Percentiles rank a stretch among this genome's conserved stretches.
Conservation (phyloP, 2,797 vertebrate genomes). For the Peromyscus melanophrys region DNA sequence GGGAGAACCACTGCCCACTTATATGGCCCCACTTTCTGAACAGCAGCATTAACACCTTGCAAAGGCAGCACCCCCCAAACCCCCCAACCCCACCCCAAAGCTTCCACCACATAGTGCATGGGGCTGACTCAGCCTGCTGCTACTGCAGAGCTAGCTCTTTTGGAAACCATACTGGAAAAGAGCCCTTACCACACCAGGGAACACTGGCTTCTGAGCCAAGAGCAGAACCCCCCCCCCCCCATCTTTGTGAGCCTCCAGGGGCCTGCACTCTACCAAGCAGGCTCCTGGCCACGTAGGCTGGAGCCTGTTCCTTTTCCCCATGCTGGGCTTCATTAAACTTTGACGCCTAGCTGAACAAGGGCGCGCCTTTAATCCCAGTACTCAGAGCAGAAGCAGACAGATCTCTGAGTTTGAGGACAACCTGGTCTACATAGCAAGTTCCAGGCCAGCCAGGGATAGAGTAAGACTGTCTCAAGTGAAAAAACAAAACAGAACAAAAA, state of each 20-base stretch:
- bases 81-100: too few relatives aligned
- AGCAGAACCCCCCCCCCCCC: rapidly evolving
- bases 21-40: rapidly evolving
- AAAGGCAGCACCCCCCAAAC: background rate
- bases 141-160: rapidly evolving
- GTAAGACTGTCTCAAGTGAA: background rate
- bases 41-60: rapidly evolving
- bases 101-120: rapidly evolving
- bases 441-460: background rate
- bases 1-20: background rate
- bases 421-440: background rate
- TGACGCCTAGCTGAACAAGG: background rate
- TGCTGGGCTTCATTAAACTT: background rate
- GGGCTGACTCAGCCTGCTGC: background rate
- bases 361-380: background rate
- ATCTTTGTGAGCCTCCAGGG: rapidly evolving
- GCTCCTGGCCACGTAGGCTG: too few relatives aligned
- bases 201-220: rapidly evolving
- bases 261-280: background rate
- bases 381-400: background rate
- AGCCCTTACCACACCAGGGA: rapidly evolving
- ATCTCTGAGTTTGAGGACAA: background rate
- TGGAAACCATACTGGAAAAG: background rate
- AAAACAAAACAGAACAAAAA: background rate
- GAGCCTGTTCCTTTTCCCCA: background rate